Evolutionary conservation across 2,888 invertebrate species (phyloP), one percentile per base, ranked within the genome.

Genomic region (Ceraclea dissimilis): DNA sequence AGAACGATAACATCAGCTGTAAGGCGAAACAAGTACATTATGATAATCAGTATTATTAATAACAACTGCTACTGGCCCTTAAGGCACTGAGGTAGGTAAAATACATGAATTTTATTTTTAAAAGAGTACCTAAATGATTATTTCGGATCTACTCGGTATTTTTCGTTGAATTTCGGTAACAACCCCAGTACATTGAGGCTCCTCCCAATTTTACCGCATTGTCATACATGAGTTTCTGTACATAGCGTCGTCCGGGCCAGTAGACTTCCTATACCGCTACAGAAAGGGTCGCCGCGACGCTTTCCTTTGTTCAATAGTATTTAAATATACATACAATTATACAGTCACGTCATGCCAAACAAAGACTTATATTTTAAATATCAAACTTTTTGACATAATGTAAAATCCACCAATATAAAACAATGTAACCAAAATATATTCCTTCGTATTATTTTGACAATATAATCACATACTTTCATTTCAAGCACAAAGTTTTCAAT

Each of bases 151-250:
- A 13, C 20, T 22, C 58, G 58, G 11, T 6, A n/a, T 8, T 18
- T 22, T 39, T 52, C 56, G 56, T 31, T 13, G 31, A 5, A 10
- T 21, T 44, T 52, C 56, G 56, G 50, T 13, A 33, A 31, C 43
- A 34, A 39, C 54, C 55, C 55, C 58, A 52, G 52, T 46, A 54
- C 47, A 20, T 43, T 57, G 10, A 20, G 51, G 44, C 58, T 34
- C 58, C 58, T 46, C 58, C 54, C 54, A 54, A 46, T 55, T 58
- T 58, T 58, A 58, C 58, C 58, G 58, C 58, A 58, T 58, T 55
- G 58, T 55, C 55, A 54, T 54, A 57, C 57, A 53, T 33, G 46
- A 53, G 57, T 54, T 53, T 52, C 44, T 39, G 49, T 39, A 39
- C 47, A 19, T 49, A 43, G 51, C 52, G 39, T 49, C 39, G 26